These are phyloP conservation scores for Phyllopteryx taeniolatus DNA, from an alignment of 2,113 vertebrate species.

Conservation along the genomic window DNA sequence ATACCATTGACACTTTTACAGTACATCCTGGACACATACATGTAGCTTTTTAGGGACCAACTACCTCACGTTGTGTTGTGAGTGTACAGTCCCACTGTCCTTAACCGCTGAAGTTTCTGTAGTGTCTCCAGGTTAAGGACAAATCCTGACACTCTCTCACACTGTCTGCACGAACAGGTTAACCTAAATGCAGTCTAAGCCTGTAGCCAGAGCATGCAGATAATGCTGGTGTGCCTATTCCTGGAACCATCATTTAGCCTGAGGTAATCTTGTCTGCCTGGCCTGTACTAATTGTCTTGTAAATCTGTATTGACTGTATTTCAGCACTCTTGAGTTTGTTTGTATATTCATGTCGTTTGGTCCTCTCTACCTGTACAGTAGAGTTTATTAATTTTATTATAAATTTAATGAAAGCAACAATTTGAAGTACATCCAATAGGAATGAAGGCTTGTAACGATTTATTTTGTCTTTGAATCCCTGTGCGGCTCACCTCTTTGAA, in stretches of 20 bases:
- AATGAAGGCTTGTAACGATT: slow-evolving; percentile 41
- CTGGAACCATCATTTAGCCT: slow-evolving; percentile 46
- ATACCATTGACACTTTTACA: no score
- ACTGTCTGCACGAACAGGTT: slow-evolving; percentile 42
- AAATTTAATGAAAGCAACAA: slow-evolving; percentile 25
- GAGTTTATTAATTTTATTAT: not conserved
- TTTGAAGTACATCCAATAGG: slow-evolving; percentile 30
- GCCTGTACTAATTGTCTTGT: slow-evolving; percentile 40
- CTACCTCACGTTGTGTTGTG: not conserved
- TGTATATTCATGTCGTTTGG: not conserved
- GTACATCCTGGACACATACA: no score
- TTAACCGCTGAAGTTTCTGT: not conserved
- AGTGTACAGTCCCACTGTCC: not conserved
- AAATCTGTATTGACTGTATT: slow-evolving; percentile 8
- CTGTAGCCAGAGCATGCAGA: slow-evolving; percentile 27
- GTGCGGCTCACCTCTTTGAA: slow-evolving; percentile 41
- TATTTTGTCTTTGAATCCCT: slow-evolving; percentile 33
- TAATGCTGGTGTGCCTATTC: slow-evolving; percentile 43
- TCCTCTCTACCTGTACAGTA: not conserved
- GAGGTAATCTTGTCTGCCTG: slow-evolving; percentile 39
- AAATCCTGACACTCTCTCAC: slow-evolving; percentile 17
- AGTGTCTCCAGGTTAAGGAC: slow-evolving; percentile 12
- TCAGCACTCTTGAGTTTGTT: slow-evolving; percentile 15
- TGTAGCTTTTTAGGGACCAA: no score
- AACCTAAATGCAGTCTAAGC: slow-evolving; percentile 35